Conservation (phyloP, 2,888 invertebrate genomes). For the Andrena chrysosceles region DNA sequence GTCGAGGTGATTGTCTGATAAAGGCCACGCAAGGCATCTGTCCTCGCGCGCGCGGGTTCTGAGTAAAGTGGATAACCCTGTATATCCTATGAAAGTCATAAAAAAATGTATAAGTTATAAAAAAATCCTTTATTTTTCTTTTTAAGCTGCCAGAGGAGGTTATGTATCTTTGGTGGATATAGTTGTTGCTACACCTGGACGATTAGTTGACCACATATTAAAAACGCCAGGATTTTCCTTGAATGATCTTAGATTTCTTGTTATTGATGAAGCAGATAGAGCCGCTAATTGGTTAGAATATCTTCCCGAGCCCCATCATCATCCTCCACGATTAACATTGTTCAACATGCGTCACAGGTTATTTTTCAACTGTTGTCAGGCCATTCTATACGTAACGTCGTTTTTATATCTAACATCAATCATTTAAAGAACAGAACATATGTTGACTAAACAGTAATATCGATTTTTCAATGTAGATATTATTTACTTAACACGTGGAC, state of each 20-base stretch:
- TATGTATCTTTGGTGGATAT: conserved; percentile 91
- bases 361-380: neutral
- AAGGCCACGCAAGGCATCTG: no score
- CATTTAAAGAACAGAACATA: neutral
- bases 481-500: neutral
- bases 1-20: no score
- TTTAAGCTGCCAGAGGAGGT: conserved; percentile 63
- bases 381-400: neutral
- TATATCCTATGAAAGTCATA: no score
- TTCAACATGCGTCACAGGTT: conserved; percentile 79
- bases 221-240: conserved; percentile 92
- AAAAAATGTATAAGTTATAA: conserved; percentile 18
- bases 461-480: no score
- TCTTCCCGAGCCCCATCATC: conserved; percentile 79
- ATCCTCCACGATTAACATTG: conserved; percentile 86
- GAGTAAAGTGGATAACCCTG: no score
- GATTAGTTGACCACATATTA: conserved; percentile 96
- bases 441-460: neutral
- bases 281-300: conserved; percentile 96
- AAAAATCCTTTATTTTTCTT: conserved; percentile 47
- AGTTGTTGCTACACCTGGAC: conserved; percentile 96
- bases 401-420: neutral
- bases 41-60: no score
- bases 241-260: conserved; percentile 90
- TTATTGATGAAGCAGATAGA: conserved; percentile 99